phyloP scores from a whole-genome alignment of 1,140 invertebrate species.

The Archegozetes longisetosus region DNA sequence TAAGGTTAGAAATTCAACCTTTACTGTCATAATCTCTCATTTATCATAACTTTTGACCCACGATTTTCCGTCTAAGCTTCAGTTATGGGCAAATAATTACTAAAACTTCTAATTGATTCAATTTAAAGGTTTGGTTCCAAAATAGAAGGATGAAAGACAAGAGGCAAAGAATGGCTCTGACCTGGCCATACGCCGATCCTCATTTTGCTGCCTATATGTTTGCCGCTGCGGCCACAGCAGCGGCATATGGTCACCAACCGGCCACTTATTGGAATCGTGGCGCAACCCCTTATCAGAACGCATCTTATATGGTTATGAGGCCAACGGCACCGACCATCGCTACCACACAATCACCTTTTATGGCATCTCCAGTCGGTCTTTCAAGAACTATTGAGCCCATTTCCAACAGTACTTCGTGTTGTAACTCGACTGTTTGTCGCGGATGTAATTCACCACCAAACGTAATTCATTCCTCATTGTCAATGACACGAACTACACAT shows the following conservation, averaged over 20 bases:
- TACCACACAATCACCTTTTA: neutral
- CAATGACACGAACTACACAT: neutral
- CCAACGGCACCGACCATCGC: neutral
- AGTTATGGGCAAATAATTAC: neutral
- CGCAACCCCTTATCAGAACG: constrained; percentile 14
- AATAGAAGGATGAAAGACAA: constrained; percentile 98
- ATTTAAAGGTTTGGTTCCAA: constrained; percentile 76
- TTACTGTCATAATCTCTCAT: neutral
- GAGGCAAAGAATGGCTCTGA: constrained; percentile 72
- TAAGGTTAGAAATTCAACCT: constrained; percentile 48
- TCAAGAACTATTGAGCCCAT: neutral
- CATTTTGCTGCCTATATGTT: constrained; percentile 75
- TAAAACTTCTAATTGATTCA: neutral
- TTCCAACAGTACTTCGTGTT: neutral
- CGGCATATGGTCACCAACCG: constrained; percentile 30
- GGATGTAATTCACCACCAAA: neutral
- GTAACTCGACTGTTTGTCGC: constrained; percentile 5
- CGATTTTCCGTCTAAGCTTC: neutral
- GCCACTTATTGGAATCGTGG: constrained; percentile 19
- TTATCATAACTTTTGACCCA: neutral
- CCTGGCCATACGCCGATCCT: constrained; percentile 88
- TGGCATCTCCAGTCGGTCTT: neutral
- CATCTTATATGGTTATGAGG: neutral
- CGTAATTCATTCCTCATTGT: neutral
- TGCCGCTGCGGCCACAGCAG: constrained; percentile 52